Percentiles rank a stretch among this genome's conserved stretches.
Conservation (phyloP, 2,888 invertebrate genomes). For the Parnassius orleans region DNA sequence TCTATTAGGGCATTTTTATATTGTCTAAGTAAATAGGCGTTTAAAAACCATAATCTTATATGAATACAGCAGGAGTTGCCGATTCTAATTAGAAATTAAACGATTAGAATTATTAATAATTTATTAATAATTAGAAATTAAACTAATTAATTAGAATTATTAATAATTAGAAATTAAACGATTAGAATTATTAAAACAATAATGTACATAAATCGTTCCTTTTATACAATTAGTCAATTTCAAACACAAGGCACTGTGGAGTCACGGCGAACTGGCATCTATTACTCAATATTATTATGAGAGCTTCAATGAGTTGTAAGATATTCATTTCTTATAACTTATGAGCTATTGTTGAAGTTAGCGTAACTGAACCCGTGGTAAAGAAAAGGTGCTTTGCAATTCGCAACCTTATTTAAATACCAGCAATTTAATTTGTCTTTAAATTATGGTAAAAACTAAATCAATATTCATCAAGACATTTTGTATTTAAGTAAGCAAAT, state of each 20-base stretch:
- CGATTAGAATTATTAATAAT: no score
- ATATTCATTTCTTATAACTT: conserved; percentile 1
- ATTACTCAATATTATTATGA: conserved; percentile 7
- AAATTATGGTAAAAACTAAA: neutral
- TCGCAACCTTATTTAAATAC: neutral
- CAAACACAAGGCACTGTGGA: neutral
- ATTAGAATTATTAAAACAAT: no score
- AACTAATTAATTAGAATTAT: no score
- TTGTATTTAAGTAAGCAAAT: no score
- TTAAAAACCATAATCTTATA: no score
- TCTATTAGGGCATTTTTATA: no score
- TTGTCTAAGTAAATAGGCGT: no score
- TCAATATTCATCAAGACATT: no score
- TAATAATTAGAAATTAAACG: no score
- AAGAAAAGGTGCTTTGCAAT: neutral
- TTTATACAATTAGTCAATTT: conserved; percentile 7
- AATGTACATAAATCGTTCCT: neutral
- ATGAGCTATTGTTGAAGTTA: conserved; percentile 16
- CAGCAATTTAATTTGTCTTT: neutral
- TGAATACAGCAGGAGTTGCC: no score
- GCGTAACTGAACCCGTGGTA: conserved; percentile 20
- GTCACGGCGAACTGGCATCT: conserved; percentile 1
- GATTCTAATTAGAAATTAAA: no score
- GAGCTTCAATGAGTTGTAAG: neutral
- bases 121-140: no score